Evolutionary conservation across 2,113 vertebrate genomes (phyloP).

Genomic region (Pygoscelis adeliae): DNA sequence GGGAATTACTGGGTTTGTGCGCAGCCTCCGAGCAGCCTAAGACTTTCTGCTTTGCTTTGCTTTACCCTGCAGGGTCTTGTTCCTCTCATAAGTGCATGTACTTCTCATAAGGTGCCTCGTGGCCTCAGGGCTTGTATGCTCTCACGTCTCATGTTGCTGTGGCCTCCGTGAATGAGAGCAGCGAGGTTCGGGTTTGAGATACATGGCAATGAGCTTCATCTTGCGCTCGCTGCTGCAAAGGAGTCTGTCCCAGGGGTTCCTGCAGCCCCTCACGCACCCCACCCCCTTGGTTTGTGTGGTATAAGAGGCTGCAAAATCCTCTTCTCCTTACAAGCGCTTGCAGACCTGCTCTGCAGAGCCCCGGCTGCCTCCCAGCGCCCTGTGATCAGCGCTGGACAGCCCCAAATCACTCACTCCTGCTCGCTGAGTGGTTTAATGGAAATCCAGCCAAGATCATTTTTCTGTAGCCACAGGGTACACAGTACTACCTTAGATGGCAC

Average conservation of each 20-base stretch:
- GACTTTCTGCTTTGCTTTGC: background rate
- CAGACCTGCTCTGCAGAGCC: background rate
- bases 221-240: background rate
- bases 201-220: fast-evolving
- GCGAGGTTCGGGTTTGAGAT: fast-evolving
- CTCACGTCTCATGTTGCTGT: fast-evolving
- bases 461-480: background rate
- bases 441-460: background rate
- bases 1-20: background rate
- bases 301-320: background rate
- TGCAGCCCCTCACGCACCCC: background rate
- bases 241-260: background rate
- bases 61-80: background rate
- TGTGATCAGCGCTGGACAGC: background rate
- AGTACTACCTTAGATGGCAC: background rate
- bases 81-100: background rate
- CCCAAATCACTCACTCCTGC: background rate
- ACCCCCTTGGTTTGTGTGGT: too few species aligned
- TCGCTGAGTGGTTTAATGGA: background rate
- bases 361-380: fast-evolving
- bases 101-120: background rate
- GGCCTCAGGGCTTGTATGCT: background rate
- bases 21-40: background rate
- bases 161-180: background rate
- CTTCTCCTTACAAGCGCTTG: background rate